Base-by-base conservation (phyloP, 2,888 invertebrate genomes). In the Lasioglossum morio region DNA sequence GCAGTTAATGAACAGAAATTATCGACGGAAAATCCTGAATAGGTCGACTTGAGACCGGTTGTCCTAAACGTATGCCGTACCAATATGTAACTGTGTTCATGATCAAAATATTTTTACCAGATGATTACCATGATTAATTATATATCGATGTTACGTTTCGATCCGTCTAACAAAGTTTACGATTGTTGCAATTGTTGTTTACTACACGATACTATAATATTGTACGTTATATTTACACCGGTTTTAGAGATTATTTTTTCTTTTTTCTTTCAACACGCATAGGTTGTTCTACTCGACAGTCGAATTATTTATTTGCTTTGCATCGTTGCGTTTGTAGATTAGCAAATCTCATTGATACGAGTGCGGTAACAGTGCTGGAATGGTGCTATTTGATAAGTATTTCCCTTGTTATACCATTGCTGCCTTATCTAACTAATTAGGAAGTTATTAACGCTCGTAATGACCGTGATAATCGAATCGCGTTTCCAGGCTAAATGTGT, bases 1-100 rank as follows among this genome's bases (percentile, higher is more conserved):
- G 57, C 90, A 92, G 30, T 91, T 94, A 53, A 92, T 93, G 57
- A 82, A 83, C 7, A 88, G 78, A n/a, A 91, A 91, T 86, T 89
- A 91, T 82, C 84, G 85, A 37, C 82, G 79, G 53, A 87, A 57
- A 57, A 14, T 43, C 43, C 8, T 12, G 46, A 30, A 74, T 63
- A 30, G 40, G 19, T 46, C 34, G 2, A 34, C 43, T 12, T 80
- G 12, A 57, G 34, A 66, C 10, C 3, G 34, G 34, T 3, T 34
- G 3, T 34, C 34, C 19, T 0, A 34, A 14, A 66, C 23, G 14
- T 30, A 63, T 66, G 19, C 34, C 34, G 8, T 53, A 53, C 53
- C 23, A 23, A 53, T 66, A 40, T 19, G 27, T 46, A 46, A 19
- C 4, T 48, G 19, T 4, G 16, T 23, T n/a, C 19, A 23, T n/a